Evolutionary conservation across 2,888 invertebrate genomes (phyloP).

Genomic region (Hirtodrosophila confusa): DNA sequence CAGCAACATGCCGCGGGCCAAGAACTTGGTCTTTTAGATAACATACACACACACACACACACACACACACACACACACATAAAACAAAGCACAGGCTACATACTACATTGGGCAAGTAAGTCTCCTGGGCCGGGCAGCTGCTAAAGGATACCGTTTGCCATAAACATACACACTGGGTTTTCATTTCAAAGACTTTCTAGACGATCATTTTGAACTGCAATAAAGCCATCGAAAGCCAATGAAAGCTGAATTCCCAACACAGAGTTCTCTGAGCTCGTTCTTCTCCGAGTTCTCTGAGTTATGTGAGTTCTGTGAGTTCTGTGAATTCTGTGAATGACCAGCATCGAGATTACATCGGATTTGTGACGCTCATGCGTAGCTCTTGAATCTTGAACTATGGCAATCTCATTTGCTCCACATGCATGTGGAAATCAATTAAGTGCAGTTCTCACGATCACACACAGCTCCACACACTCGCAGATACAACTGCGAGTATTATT

Average conservation of each 20-base stretch:
- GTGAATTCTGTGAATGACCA: background rate
- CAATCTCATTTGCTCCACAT: conserved; percentile 70
- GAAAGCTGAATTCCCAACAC: too few relatives aligned
- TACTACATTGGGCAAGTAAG: background rate
- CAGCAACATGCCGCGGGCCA: conserved; percentile 63
- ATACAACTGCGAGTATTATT: conserved; percentile 1
- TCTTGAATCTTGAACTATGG: conserved; percentile 63
- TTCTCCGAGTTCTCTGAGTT: too few relatives aligned
- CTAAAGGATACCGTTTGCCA: conserved; percentile 19
- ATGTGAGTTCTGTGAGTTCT: too few relatives aligned
- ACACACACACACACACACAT: conserved; percentile 40
- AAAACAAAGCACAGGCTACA: conserved; percentile 9
- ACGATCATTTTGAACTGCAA: too few relatives aligned
- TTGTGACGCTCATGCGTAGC: conserved; percentile 65
- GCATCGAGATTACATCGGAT: conserved; percentile 45
- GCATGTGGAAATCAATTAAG: conserved; percentile 84
- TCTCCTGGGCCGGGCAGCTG: conserved; percentile 12
- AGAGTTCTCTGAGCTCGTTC: too few relatives aligned
- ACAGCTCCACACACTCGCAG: conserved; percentile 25
- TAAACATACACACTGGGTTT: too few relatives aligned
- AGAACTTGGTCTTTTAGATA: conserved; percentile 50
- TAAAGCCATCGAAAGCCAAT: too few relatives aligned
- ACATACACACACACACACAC: conserved; percentile 41
- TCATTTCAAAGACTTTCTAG: too few relatives aligned
- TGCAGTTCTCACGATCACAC: conserved; percentile 83